phyloP scores from a whole-genome alignment of 2,888 invertebrate genomes.

The Quadriops clusia region DNA sequence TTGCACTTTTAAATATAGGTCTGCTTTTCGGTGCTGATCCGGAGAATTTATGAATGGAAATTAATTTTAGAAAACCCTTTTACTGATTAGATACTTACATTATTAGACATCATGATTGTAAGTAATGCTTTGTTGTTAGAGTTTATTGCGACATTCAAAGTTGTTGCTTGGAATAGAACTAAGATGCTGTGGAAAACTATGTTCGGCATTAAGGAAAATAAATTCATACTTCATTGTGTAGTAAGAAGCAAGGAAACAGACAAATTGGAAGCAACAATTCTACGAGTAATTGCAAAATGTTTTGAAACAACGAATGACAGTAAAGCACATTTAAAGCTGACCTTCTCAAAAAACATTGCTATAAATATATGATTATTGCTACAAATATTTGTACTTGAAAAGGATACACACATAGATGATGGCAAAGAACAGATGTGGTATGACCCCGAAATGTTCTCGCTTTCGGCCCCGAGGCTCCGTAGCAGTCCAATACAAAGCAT shows the following conservation, averaged over 20 bases:
- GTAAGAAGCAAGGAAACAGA: no score
- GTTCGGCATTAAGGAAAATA: no score
- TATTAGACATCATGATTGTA: slow-evolving; percentile 99
- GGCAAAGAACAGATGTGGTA: slow-evolving; percentile 86
- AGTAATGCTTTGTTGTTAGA: slow-evolving; percentile 95
- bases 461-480: slow-evolving; percentile 83
- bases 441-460: slow-evolving; percentile 71
- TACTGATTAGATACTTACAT: slow-evolving; percentile 53
- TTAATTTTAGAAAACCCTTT: neutral
- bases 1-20: no score
- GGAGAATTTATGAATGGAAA: neutral
- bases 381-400: no score
- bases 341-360: no score
- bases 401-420: slow-evolving; percentile 92
- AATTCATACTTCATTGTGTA: no score
- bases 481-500: slow-evolving; percentile 97
- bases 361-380: no score
- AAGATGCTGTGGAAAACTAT: slow-evolving; percentile 74
- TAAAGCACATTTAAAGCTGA: no score
- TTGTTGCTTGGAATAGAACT: slow-evolving; percentile 92
- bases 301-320: no score
- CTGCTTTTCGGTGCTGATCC: no score
- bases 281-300: no score
- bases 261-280: no score
- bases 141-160: slow-evolving; percentile 97